phyloP scores from a whole-genome alignment of 2,797 vertebrate species.

The Neopelma chrysocephalum region DNA sequence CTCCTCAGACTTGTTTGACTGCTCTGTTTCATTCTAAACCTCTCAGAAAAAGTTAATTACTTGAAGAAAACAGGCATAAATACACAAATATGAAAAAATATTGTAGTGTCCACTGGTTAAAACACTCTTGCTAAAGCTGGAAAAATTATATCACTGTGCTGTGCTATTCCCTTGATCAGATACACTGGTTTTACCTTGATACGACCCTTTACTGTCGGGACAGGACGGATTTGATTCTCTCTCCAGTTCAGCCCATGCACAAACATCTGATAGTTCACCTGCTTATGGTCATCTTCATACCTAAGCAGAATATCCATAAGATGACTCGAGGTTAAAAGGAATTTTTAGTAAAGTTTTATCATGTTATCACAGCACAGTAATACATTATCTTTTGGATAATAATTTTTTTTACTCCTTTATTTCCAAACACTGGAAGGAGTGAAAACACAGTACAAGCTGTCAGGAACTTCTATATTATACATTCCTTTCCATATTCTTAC shows the following conservation, averaged over 20 bases:
- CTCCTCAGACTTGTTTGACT: background rate
- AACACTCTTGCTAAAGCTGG: background rate
- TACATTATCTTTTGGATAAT: background rate
- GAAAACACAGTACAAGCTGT: background rate
- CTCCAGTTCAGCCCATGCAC: constrained; percentile 85
- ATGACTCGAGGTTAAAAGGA: constrained; percentile 2
- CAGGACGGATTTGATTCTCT: constrained; percentile 71
- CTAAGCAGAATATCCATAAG: constrained; percentile 70
- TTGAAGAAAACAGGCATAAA: background rate
- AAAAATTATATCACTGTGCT: background rate
- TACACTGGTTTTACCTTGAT: constrained; percentile 79
- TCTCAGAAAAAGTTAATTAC: background rate
- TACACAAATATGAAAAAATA: background rate
- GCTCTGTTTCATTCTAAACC: background rate
- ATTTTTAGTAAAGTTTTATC: background rate
- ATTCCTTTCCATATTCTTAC: background rate
- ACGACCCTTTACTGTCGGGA: constrained; percentile 50
- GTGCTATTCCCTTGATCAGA: background rate
- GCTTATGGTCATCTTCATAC: constrained; percentile 79
- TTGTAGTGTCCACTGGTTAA: background rate
- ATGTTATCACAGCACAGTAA: background rate
- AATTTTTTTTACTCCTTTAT: background rate
- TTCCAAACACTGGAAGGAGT: background rate
- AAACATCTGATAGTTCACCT: constrained; percentile 85
- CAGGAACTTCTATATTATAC: background rate